These are phyloP conservation scores for Macrocentrus cingulum DNA, from an alignment of 1,140 invertebrate genomes.

Conservation along the genomic window DNA sequence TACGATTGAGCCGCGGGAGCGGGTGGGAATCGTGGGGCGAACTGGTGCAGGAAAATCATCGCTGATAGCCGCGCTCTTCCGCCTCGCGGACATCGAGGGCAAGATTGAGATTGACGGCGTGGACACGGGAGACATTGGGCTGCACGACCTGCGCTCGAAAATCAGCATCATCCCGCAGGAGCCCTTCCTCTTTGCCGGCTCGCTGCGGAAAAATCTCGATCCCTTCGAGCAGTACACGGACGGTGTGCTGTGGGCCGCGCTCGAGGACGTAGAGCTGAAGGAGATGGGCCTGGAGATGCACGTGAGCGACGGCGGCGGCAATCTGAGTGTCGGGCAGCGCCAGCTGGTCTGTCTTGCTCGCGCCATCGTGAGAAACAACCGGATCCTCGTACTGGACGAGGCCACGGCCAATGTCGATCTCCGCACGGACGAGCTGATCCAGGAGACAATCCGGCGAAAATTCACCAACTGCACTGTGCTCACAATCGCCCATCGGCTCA, in stretches of 20 bases:
- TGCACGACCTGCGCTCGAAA: slow-evolving; percentile 70
- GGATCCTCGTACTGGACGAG: slow-evolving; percentile 79
- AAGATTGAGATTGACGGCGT: slow-evolving; percentile 64
- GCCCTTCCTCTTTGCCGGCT: slow-evolving; percentile 83
- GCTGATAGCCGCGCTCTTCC: slow-evolving; percentile 72
- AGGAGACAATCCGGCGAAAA: slow-evolving; percentile 67
- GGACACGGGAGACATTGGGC: slow-evolving; percentile 63
- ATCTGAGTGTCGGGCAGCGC: too few species aligned
- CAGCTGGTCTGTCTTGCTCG: too few species aligned
- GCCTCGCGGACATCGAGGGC: slow-evolving; percentile 60
- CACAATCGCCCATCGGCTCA: slow-evolving; percentile 80
- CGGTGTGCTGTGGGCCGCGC: too few species aligned
- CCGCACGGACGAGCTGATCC: slow-evolving; percentile 69
- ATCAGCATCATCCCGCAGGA: slow-evolving; percentile 87
- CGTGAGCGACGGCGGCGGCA: too few species aligned
- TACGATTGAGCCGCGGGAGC: slow-evolving; percentile 70
- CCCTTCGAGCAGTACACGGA: slow-evolving; percentile 77
- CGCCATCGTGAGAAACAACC: too few species aligned
- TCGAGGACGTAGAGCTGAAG: too few species aligned
- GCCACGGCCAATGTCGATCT: slow-evolving; percentile 73
- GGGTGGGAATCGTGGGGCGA: slow-evolving; percentile 77
- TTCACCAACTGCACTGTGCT: slow-evolving; percentile 76
- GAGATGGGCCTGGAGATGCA: too few species aligned
- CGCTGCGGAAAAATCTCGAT: slow-evolving; percentile 82
- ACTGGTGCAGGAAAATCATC: slow-evolving; percentile 85